Base-by-base conservation (phyloP, 2,113 vertebrate species). In the Rattus norvegicus region DNA sequence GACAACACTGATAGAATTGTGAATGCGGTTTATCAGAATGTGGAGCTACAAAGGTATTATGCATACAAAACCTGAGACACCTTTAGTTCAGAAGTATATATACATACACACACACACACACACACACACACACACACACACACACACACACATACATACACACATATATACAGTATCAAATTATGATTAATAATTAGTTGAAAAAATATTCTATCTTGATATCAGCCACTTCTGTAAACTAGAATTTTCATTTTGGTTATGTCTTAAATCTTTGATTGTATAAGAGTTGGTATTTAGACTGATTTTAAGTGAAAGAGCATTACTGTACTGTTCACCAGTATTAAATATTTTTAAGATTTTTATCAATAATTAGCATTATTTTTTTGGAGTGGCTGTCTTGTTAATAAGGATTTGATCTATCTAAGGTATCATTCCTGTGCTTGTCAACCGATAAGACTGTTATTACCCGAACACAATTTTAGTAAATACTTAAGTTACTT, bases 181-280 rank as follows among this genome's bases (percentile, higher is more conserved):
- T 96, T 81, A 81, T 73, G 73, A 83, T 83, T 91, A 88, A 52
- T 90, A 84, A 69, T 92, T 89, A 86, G 59, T 76, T 84, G 9
- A 63, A 63, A 77, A 94, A 85, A 6, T 26, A 61, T 63, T 83
- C 19, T 52, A 86, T 7, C 20, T 3, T 76, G 17, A 43, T 80
- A 93, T 80, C 83, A 95, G 28, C 26, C 67, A 56, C 88, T 95
- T 93, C 49, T 96, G 2, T 77, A 94, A 88, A 88, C 89, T 65
- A 59, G 36, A 54, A 5, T 83, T 96, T 93, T 95, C 39, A 52
- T 96, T 90, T 88, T 94, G 39, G 39, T 94, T 65, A 70, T 22
- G 6, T 95, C n/a, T 87, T 95, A 91, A 73, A 83, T 80, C 70
- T 59, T 9, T 91, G 24, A 89, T 94, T 76, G 30, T 14, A 49